Percentiles rank a stretch among this genome's conserved stretches.
These are phyloP conservation scores for Nebria salina DNA, from an alignment of 2,888 invertebrate genomes.

Conservation along the genomic window DNA sequence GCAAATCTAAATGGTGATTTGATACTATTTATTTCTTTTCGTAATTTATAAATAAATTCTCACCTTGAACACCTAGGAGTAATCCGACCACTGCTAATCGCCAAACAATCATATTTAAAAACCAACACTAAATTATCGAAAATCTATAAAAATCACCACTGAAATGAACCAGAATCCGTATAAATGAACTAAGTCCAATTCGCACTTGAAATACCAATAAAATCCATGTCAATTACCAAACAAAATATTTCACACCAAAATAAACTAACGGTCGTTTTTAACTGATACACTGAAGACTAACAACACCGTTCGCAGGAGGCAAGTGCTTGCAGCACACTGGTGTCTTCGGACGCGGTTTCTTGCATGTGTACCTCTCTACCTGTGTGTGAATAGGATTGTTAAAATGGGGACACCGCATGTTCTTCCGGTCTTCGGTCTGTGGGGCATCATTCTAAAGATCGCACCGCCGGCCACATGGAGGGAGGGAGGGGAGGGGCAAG, in stretches of 20 bases:
- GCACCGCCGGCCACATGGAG: background rate
- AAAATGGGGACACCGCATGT: background rate
- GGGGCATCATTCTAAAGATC: background rate
- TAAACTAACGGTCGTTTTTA: background rate
- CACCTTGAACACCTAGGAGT: slow-evolving; percentile 12
- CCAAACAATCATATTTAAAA: slow-evolving; percentile 3
- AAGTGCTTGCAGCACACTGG: background rate
- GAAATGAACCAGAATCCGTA: background rate
- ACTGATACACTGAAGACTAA: background rate
- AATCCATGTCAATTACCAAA: background rate
- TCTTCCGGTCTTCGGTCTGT: slow-evolving; percentile 1
- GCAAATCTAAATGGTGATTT: too few relatives aligned
- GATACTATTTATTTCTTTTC: background rate
- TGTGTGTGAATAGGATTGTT: slow-evolving; percentile 1
- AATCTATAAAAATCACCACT: background rate
- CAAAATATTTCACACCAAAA: background rate
- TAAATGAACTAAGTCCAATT: background rate
- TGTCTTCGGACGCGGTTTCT: background rate
- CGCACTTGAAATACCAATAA: background rate
- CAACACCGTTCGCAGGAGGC: background rate
- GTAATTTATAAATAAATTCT: background rate
- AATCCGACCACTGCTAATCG: slow-evolving; percentile 8
- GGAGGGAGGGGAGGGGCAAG: background rate
- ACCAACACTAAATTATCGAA: background rate
- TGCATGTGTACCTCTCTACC: background rate